Conservation (phyloP, 2,888 invertebrate species). For the Trachelus stipa region DNA sequence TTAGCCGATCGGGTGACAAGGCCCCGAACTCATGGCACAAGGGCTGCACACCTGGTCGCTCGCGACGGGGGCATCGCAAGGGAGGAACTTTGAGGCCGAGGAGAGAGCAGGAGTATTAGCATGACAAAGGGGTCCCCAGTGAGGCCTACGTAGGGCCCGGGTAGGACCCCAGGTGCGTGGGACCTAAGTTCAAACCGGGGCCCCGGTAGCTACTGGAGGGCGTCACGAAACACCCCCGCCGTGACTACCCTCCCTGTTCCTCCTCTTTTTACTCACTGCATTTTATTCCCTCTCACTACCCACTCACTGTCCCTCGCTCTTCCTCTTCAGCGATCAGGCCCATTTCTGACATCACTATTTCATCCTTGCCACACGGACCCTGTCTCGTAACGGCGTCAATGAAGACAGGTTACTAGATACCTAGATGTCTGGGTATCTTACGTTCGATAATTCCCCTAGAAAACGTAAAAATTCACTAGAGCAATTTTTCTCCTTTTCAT, state of each 20-base stretch:
- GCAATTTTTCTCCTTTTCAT: background rate
- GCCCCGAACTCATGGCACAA: constrained; percentile 43
- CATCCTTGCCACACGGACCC: background rate
- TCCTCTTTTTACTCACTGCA: background rate
- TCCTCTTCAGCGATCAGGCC: background rate
- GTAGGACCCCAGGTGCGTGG: constrained; percentile 62
- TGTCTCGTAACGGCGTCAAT: background rate
- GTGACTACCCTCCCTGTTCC: constrained; percentile 31
- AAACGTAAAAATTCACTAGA: background rate
- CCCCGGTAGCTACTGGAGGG: constrained; percentile 58
- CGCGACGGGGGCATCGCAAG: constrained; percentile 38
- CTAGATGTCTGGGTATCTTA: background rate
- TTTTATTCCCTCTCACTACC: background rate
- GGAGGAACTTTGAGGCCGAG: constrained; percentile 29
- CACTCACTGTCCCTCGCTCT: constrained; percentile 19
- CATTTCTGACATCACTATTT: background rate
- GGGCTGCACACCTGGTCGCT: constrained; percentile 58
- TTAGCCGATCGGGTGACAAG: constrained; percentile 56
- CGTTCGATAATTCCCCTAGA: background rate
- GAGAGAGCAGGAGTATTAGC: constrained; percentile 48
- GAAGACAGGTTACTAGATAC: background rate
- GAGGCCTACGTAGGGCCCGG: constrained; percentile 47
- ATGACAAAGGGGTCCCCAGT: constrained; percentile 56
- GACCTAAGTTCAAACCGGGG: constrained; percentile 49
- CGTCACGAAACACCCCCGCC: constrained; percentile 60